Evolutionary conservation across 2,113 vertebrate species (phyloP), one percentile per base, ranked within the genome.

Genomic region (Oostethus manadensis): DNA sequence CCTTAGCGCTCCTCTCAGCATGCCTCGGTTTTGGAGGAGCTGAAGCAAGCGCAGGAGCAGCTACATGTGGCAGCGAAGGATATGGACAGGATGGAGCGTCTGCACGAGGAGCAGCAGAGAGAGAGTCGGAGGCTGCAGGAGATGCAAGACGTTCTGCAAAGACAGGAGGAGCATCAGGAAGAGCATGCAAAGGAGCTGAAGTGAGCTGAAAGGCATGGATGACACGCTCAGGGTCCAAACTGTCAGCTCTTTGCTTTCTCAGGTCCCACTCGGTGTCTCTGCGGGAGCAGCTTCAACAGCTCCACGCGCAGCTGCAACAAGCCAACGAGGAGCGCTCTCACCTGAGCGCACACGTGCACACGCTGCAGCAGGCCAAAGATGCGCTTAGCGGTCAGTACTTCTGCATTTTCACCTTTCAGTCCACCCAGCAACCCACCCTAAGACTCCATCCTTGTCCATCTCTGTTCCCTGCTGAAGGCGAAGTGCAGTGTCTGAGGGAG

Each of bases 1-100:
- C 17, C 17, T 8, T 13, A 55, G 35, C 53, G 51, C 26, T 54
- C 53, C 53, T 42, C 53, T 35, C 53, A 55, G 33, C 53, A 55
- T 2, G 53, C 33, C 11, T 40, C 53, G 10, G 35, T 40, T 17
- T 18, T 55, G n/a, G 33, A 20, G 33, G 53, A 55, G 53, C 53
- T 55, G n/a, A 38, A 21, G 53, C 33, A 55, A 35, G 53, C 53
- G 18, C 53, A 14, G 33, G 11, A 21, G 53, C n/a, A 55, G 18
- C 53, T 55, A 18, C 33, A 6, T 2, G 35, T 20, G 53, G 35
- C 53, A 17, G 6, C 33, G n/a, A 29, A 55, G 18, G 35, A 55
- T 13, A 8, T 40, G 33, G 53, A 33, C 53, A 8, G 33, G 33
- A 55, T 40, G 3, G 35, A 21, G 16, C 18, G 53, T 3, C 29